These are phyloP conservation scores for Eremobia ochroleuca DNA, from an alignment of 2,888 invertebrate species.

Conservation along the genomic window DNA sequence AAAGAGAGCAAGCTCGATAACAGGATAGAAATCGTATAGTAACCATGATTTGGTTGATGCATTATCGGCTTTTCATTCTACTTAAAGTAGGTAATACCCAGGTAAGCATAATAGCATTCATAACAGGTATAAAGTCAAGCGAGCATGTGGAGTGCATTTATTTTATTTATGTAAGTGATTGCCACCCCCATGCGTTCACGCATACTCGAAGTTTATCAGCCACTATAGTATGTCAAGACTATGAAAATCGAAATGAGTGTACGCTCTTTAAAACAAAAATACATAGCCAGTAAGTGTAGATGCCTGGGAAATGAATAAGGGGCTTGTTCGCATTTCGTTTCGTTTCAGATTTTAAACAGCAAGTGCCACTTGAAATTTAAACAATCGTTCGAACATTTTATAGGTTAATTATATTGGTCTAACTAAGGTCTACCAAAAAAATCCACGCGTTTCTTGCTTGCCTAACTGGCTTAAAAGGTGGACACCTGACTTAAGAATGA, in stretches of 20 bases:
- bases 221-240: background rate
- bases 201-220: background rate
- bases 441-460: background rate
- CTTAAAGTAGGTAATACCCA: background rate
- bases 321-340: background rate
- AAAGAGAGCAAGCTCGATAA: slow-evolving; percentile 48
- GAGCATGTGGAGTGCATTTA: too few species aligned
- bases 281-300: background rate
- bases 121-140: background rate
- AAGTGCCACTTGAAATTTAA: background rate
- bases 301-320: background rate
- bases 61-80: background rate
- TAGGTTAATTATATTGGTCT: background rate
- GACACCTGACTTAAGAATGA: background rate
- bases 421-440: background rate
- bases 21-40: slow-evolving; percentile 24
- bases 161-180: background rate
- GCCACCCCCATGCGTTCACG: background rate
- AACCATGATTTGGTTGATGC: background rate
- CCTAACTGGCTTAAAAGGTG: background rate
- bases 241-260: background rate
- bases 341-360: background rate
- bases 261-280: background rate
- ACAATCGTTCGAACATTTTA: background rate
- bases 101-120: background rate